Percentiles rank a stretch among this genome's conserved stretches.
Evolutionary conservation across 2,888 invertebrate genomes (phyloP).

Genomic region (Aphidoletes aphidimyza): DNA sequence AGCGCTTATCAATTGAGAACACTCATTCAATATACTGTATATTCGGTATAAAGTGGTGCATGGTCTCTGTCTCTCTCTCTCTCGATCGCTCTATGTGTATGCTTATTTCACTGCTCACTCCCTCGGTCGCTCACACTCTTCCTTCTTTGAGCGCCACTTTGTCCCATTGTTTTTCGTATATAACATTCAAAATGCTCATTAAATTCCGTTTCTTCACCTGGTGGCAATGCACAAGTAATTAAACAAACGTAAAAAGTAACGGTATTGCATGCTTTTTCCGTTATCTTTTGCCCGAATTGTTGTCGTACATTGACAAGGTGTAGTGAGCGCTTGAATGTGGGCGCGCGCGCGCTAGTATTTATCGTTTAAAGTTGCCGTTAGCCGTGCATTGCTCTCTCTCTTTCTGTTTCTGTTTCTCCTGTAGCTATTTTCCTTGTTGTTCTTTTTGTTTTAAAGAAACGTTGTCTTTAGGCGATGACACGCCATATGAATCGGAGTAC

Average conservation of each 20-base stretch:
- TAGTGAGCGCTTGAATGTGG: neutral
- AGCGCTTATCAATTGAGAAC: conserved; percentile 43
- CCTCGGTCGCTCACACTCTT: neutral
- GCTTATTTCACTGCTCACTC: neutral
- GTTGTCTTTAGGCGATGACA: conserved; percentile 44
- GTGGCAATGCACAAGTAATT: conserved; percentile 52
- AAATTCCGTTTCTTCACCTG: conserved; percentile 39
- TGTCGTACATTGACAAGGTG: neutral
- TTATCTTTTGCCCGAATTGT: conserved; percentile 23
- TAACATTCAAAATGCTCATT: conserved; percentile 25
- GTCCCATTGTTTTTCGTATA: neutral
- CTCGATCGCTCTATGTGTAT: neutral
- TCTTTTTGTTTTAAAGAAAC: neutral
- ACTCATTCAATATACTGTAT: neutral
- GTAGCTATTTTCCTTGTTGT: neutral
- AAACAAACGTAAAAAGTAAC: conserved; percentile 47
- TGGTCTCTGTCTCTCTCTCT: neutral
- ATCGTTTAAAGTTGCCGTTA: conserved; percentile 17
- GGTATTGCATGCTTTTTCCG: conserved; percentile 39
- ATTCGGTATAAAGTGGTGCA: neutral
- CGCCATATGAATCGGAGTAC: conserved; percentile 51
- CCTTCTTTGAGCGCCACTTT: neutral
- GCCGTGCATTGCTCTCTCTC: conserved; percentile 30
- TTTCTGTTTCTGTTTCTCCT: neutral
- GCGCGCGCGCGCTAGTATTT: neutral